Percentiles rank a stretch among this genome's conserved stretches.
phyloP scores from a whole-genome alignment of 2,797 vertebrate species.

The Anguilla marmorata region DNA sequence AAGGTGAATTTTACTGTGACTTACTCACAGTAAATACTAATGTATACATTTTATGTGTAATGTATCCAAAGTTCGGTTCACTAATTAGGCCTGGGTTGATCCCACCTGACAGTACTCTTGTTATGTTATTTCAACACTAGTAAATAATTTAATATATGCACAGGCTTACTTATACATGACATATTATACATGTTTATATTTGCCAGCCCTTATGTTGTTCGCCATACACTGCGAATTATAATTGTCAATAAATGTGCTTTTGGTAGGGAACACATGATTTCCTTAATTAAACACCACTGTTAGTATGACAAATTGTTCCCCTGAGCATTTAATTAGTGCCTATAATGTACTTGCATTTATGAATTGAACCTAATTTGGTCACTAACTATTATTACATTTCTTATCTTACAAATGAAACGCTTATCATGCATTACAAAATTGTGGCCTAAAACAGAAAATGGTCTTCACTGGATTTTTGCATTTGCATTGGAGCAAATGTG shows the following conservation, averaged over 20 bases:
- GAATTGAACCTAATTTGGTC: background rate
- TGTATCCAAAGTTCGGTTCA: background rate
- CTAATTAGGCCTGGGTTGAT: background rate
- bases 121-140: background rate
- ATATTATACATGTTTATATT: background rate
- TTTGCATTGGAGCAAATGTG: background rate
- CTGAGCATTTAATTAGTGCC: background rate
- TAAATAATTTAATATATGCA: background rate
- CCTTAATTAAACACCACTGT: background rate
- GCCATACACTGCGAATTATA: background rate
- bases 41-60: background rate
- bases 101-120: background rate
- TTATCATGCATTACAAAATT: background rate
- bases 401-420: background rate
- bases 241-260: background rate
- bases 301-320: background rate
- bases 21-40: background rate
- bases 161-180: background rate
- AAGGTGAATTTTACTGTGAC: background rate
- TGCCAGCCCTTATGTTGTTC: background rate
- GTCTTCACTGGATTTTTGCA: background rate
- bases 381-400: background rate
- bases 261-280: background rate
- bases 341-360: background rate
- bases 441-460: background rate